Percentiles rank a stretch among this genome's conserved stretches.
Evolutionary conservation across 2,888 invertebrate species (phyloP).

Genomic region (Chesias legatella): DNA sequence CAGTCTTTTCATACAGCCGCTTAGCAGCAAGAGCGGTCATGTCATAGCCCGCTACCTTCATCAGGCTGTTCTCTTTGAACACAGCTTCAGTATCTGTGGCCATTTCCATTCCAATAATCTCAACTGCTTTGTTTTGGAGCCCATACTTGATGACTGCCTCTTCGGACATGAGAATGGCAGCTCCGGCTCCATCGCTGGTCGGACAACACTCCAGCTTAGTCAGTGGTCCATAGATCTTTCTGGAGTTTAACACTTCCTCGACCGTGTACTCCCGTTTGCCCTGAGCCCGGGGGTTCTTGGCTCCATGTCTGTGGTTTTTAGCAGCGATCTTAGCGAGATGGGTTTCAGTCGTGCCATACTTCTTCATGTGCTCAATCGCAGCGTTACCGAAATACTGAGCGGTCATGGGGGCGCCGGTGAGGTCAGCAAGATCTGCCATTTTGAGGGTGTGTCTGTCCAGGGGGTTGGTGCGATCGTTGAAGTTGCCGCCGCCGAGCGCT

Average conservation of each 20-base stretch:
- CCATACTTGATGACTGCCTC: slow-evolving; percentile 92
- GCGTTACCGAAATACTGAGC: slow-evolving; percentile 99
- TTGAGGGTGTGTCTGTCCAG: slow-evolving; percentile 92
- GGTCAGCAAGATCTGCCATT: slow-evolving; percentile 91
- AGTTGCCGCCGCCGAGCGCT: slow-evolving; percentile 87
- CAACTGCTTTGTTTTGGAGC: slow-evolving; percentile 91
- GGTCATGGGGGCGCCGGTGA: slow-evolving; percentile 91
- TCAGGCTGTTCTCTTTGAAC: slow-evolving; percentile 87
- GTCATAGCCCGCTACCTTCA: slow-evolving; percentile 93
- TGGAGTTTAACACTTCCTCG: slow-evolving; percentile 93
- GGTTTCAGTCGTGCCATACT: slow-evolving; percentile 94
- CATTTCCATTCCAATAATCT: slow-evolving; percentile 98
- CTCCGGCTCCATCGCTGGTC: slow-evolving; percentile 98
- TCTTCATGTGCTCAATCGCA: slow-evolving; percentile 96
- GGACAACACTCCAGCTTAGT: slow-evolving; percentile 99
- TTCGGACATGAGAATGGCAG: slow-evolving; percentile 94
- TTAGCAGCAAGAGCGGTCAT: slow-evolving; percentile 93
- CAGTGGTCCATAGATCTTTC: slow-evolving; percentile 93
- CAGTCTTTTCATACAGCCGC: slow-evolving; percentile 87
- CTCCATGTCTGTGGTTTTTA: slow-evolving; percentile 98
- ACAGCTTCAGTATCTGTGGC: slow-evolving; percentile 93
- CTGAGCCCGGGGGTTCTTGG: slow-evolving; percentile 98
- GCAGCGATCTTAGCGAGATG: slow-evolving; percentile 98
- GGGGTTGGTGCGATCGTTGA: slow-evolving; percentile 91
- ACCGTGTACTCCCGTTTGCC: slow-evolving; percentile 94